Base-by-base conservation (phyloP, 1,140 invertebrate genomes). In the Drosophila saltans region DNA sequence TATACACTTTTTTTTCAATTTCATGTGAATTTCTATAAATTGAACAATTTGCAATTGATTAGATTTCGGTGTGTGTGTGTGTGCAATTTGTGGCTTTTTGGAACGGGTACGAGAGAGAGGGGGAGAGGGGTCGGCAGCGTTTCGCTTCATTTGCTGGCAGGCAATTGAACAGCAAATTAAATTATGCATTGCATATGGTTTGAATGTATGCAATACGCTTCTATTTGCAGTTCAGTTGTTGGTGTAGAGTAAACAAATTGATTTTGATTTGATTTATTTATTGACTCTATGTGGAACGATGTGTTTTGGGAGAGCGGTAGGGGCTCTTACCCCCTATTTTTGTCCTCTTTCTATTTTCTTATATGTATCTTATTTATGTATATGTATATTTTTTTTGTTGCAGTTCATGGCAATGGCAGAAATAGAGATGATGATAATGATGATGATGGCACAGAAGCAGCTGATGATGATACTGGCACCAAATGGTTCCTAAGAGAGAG, bases 251-350 rank as follows among this genome's bases (percentile, higher is more conserved):
- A 86, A 86, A 86, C 80, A 86, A 86, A 86, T 86, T 86, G 82
- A 86, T 88, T 86, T 88, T 88, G 83, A 86, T 86, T 86, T 86
- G 74, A 86, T 86, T 86, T 88, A 86, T 86, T 86, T 82, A 88
- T 75, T 69, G 69, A 70, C 56, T 45, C 67, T 28, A 52, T 52
- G 45, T 21, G 8, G 45, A 24, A 1, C 1, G 41, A 16, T 52
- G 45, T 52, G 45, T 52, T 24, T 52, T 2, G 21, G 45, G 33
- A 7, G 3, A 3, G 28, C 2, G 28, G 33, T 36, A 3, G 28
- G 33, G 33, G 33, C 1, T 36, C 1, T 6, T 7, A 6, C 33
- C 33, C 33, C 33, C 6, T 36, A 3, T 36, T 6, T 5, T 36
- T 6, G 39, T 68, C 57, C 58, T 9, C 58, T 33, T 24, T 24